A percentile compares a stretch with the other conserved stretches of the same genome.
These are phyloP conservation scores for Maniola hyperantus DNA, from an alignment of 2,888 invertebrate species.

Conservation along the genomic window DNA sequence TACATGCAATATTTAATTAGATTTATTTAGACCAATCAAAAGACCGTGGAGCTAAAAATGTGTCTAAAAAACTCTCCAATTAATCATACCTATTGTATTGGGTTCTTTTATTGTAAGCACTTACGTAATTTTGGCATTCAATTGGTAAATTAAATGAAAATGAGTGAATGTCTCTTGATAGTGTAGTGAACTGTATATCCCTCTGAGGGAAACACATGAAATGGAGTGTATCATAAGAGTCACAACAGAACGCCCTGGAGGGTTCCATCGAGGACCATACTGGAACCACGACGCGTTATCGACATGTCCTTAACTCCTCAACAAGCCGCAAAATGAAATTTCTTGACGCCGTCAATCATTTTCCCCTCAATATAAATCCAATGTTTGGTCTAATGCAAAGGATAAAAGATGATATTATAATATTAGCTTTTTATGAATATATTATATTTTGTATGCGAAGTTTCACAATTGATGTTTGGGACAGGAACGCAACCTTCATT, in stretches of 20 bases:
- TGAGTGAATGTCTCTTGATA: constrained; percentile 48
- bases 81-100: not conserved
- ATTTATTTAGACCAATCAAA: too few species aligned
- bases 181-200: constrained; percentile 49
- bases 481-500: too few species aligned
- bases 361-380: constrained; percentile 59
- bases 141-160: constrained; percentile 10
- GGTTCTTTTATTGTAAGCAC: not conserved
- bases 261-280: constrained; percentile 57
- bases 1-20: too few species aligned
- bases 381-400: constrained; percentile 10
- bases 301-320: constrained; percentile 74
- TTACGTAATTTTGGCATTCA: constrained; percentile 1
- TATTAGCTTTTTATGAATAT: too few species aligned
- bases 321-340: constrained; percentile 82
- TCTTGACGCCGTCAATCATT: constrained; percentile 80
- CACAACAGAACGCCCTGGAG: constrained; percentile 64
- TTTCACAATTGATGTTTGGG: too few species aligned
- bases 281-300: constrained; percentile 61
- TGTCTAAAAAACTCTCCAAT: not conserved
- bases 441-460: too few species aligned
- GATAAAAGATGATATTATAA: not conserved
- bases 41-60: too few species aligned
- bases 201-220: constrained; percentile 63
- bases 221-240: constrained; percentile 68